A percentile compares a stretch with the other conserved stretches of the same genome.
phyloP scores from a whole-genome alignment of 1,140 invertebrate genomes.

The Halesus radiatus region DNA sequence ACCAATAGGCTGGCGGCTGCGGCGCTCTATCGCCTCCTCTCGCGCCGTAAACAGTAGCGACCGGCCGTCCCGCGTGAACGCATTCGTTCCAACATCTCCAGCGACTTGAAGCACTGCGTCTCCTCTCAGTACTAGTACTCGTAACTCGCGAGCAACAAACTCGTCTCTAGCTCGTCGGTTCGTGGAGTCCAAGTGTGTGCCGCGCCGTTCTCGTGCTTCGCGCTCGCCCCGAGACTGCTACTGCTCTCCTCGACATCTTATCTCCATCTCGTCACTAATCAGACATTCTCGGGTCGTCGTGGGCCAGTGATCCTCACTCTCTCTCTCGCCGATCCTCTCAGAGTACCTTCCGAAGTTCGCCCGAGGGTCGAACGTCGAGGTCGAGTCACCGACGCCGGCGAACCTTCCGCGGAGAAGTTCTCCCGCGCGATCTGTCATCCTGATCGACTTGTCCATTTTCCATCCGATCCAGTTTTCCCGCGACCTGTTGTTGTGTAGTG shows the following conservation, averaged over 20 bases:
- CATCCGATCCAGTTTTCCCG: constrained; percentile 4
- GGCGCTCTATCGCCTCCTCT: constrained; percentile 38
- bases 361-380: too few relatives aligned
- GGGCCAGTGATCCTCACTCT: background rate
- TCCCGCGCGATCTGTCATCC: background rate
- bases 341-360: background rate
- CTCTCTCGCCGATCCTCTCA: background rate
- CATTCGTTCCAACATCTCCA: background rate
- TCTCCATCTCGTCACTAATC: constrained; percentile 4
- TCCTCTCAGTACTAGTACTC: background rate
- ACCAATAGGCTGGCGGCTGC: constrained; percentile 48
- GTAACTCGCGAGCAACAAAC: background rate
- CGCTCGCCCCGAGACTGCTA: background rate
- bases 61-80: constrained; percentile 37
- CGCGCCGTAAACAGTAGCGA: constrained; percentile 41
- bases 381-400: too few relatives aligned
- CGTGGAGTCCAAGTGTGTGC: background rate
- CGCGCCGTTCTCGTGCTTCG: background rate
- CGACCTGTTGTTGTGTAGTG: constrained; percentile 1
- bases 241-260: background rate
- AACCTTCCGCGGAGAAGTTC: background rate
- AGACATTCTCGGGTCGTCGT: constrained; percentile 1
- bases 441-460: background rate
- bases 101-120: background rate
- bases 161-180: background rate